Evolutionary conservation across 2,113 vertebrate species (phyloP).

Genomic region (Bufo bufo): DNA sequence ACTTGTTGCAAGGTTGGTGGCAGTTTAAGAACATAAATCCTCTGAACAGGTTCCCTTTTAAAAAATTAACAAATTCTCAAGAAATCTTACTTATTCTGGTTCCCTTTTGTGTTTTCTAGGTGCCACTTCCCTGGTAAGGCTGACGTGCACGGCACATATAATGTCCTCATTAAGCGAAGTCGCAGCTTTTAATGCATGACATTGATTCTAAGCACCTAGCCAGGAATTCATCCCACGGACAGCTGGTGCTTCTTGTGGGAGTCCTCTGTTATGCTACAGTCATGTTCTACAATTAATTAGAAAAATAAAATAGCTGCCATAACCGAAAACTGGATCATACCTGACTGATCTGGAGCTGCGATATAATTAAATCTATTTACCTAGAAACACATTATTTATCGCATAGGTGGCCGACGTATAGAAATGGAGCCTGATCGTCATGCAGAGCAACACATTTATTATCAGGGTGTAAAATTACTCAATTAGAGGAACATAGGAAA

Average conservation of each 20-base stretch:
- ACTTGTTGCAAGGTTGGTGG: too few relatives aligned
- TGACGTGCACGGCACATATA: constrained; percentile 23
- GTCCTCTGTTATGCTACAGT: constrained; percentile 13
- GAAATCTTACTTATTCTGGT: background rate
- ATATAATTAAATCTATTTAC: background rate
- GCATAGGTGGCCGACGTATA: background rate
- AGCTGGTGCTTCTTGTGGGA: constrained; percentile 45
- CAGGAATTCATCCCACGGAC: constrained; percentile 42
- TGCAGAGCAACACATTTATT: constrained; percentile 1
- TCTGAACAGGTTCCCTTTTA: background rate
- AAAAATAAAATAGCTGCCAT: constrained; percentile 39
- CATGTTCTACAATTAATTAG: constrained; percentile 40
- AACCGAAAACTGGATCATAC: constrained; percentile 21
- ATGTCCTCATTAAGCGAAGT: constrained; percentile 32
- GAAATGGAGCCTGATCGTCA: background rate
- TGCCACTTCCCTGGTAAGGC: background rate
- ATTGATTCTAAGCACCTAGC: constrained; percentile 31
- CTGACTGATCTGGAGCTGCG: background rate
- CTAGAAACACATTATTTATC: constrained; percentile 9
- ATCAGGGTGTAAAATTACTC: constrained; percentile 24
- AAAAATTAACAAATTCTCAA: background rate
- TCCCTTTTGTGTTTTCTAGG: background rate
- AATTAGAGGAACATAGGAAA: background rate
- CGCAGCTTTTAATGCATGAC: constrained; percentile 13
- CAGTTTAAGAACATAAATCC: too few relatives aligned